A percentile compares a stretch with the other conserved stretches of the same genome.
Conservation (phyloP, 2,888 invertebrate species). For the Chalcis sispes region DNA sequence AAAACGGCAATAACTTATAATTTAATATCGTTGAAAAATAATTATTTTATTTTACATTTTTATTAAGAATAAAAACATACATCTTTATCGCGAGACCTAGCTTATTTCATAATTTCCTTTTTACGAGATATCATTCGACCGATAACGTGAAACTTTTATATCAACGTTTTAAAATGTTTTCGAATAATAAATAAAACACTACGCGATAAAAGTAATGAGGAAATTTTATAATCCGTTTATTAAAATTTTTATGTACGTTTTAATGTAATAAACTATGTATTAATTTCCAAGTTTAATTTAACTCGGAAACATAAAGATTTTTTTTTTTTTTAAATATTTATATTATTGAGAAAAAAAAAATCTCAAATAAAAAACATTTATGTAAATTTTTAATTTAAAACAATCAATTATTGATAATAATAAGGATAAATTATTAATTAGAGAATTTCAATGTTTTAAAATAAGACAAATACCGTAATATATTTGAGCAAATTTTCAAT, state of each 20-base stretch:
- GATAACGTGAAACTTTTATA: constrained; percentile 43
- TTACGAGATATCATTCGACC: constrained; percentile 35
- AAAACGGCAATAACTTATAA: not conserved
- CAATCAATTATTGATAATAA: too few species aligned
- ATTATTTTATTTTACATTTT: not conserved
- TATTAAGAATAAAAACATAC: not conserved
- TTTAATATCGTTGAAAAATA: not conserved
- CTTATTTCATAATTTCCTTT: constrained; percentile 37
- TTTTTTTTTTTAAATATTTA: constrained; percentile 33
- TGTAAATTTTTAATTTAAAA: not conserved
- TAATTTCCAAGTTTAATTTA: constrained; percentile 40
- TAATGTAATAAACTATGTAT: constrained; percentile 41
- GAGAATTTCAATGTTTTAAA: too few species aligned
- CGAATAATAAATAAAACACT: constrained; percentile 44
- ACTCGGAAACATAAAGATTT: not conserved
- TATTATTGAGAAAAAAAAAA: not conserved
- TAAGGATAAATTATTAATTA: too few species aligned
- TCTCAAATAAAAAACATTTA: not conserved
- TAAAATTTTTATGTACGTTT: constrained; percentile 35
- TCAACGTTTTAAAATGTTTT: constrained; percentile 33
- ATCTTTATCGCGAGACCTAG: not conserved
- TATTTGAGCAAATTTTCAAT: too few species aligned
- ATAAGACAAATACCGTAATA: too few species aligned
- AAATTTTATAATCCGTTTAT: constrained; percentile 40
- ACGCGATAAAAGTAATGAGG: constrained; percentile 37